phyloP scores from a whole-genome alignment of 1,140 invertebrate species.

The Musca vetustissima region DNA sequence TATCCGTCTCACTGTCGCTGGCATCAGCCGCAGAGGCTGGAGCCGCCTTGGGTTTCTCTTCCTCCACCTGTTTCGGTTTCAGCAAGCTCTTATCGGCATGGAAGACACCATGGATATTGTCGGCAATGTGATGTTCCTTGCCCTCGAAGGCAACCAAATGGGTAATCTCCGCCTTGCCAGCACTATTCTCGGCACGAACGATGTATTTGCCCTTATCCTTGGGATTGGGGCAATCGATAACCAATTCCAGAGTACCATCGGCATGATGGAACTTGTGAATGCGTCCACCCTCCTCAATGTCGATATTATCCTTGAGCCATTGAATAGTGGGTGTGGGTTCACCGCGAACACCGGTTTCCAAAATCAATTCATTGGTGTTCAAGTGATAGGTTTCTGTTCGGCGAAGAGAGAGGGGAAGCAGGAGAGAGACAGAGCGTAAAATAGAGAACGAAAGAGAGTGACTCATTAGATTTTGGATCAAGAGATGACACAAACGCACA shows the following conservation, averaged over 20 bases:
- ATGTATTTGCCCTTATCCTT: conserved; percentile 53
- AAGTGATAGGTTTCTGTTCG: conserved; percentile 51
- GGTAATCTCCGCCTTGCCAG: conserved; percentile 48
- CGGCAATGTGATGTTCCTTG: conserved; percentile 46
- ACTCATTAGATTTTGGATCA: too few relatives aligned
- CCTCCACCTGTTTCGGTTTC: conserved; percentile 40
- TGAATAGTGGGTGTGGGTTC: conserved; percentile 74
- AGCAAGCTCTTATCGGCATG: conserved; percentile 51
- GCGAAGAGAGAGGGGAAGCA: conserved; percentile 18
- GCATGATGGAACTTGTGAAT: conserved; percentile 44
- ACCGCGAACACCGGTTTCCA: conserved; percentile 67
- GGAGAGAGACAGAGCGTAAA: too few relatives aligned
- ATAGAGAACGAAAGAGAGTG: too few relatives aligned
- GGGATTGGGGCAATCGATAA: conserved; percentile 46
- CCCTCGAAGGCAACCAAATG: conserved; percentile 51
- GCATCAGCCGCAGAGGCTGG: conserved; percentile 23
- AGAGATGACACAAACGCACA: too few relatives aligned
- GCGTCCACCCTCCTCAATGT: conserved; percentile 54
- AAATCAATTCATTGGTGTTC: conserved; percentile 50
- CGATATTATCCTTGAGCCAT: conserved; percentile 80
- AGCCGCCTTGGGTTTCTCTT: conserved; percentile 38
- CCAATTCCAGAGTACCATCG: conserved; percentile 48
- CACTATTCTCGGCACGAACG: conserved; percentile 47
- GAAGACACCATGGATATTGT: conserved; percentile 54
- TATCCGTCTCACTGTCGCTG: conserved; percentile 32